Conservation (phyloP, 2,113 vertebrate species). For the Catharus minimus region DNA sequence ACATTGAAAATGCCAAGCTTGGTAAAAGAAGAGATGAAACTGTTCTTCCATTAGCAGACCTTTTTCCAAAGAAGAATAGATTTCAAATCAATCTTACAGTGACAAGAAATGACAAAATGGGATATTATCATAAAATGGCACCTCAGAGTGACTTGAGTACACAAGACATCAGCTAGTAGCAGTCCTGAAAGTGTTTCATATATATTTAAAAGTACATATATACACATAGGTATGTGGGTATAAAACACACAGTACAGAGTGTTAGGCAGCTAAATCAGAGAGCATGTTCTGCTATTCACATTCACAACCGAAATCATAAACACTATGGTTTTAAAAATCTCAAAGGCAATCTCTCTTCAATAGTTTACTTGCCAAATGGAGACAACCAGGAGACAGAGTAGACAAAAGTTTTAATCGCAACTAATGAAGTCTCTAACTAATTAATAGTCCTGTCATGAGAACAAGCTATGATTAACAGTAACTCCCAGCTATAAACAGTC, state of each 20-base stretch:
- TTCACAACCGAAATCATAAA: not conserved
- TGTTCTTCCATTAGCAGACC: not conserved
- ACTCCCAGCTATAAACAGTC: not conserved
- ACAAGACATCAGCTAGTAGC: not conserved
- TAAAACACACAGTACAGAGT: not conserved
- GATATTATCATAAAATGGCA: not conserved
- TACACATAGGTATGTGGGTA: not conserved
- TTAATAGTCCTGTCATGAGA: not conserved
- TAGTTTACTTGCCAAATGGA: not conserved
- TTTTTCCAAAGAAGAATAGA: not conserved
- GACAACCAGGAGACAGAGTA: not conserved
- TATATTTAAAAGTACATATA: not conserved
- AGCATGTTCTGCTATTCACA: not conserved
- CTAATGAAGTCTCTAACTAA: not conserved
- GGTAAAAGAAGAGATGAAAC: not conserved
- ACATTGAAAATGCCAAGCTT: not conserved
- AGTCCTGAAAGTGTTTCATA: not conserved
- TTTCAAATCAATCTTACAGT: not conserved
- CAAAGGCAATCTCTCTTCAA: not conserved
- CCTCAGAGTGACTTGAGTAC: not conserved
- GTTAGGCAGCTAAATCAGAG: not conserved
- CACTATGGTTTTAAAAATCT: not conserved
- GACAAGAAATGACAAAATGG: not conserved
- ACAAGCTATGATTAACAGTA: not conserved
- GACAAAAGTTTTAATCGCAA: not conserved